A percentile compares a stretch with the other conserved stretches of the same genome.
These are phyloP conservation scores for Thalpophila matura DNA, from an alignment of 2,888 invertebrate genomes.

Conservation along the genomic window DNA sequence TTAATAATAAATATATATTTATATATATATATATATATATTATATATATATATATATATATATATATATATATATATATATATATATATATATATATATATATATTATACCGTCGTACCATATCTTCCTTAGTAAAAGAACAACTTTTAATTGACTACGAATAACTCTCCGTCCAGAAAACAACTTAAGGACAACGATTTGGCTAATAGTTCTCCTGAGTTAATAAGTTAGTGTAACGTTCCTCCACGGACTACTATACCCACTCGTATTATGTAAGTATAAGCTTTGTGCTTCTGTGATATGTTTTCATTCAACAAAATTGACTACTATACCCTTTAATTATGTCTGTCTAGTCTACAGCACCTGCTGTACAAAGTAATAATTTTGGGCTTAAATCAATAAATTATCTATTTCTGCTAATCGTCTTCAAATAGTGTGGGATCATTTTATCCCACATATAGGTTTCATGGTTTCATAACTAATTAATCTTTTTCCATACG, in stretches of 20 bases:
- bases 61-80: too few relatives aligned
- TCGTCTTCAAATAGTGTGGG: constrained; percentile 25
- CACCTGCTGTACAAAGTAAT: constrained; percentile 40
- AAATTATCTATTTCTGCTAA: constrained; percentile 16
- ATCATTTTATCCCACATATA: constrained; percentile 12
- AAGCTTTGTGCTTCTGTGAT: constrained; percentile 18
- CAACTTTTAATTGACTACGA: constrained; percentile 40
- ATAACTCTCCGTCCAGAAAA: constrained; percentile 29
- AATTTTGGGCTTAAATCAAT: constrained; percentile 36
- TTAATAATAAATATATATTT: too few relatives aligned
- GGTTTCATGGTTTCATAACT: constrained; percentile 4
- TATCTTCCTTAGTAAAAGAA: constrained; percentile 6
- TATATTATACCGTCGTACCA: too few relatives aligned
- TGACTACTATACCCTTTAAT: constrained; percentile 29
- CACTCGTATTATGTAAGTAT: constrained; percentile 30
- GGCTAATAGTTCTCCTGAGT: constrained; percentile 51
- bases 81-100: too few relatives aligned
- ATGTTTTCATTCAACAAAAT: constrained; percentile 47
- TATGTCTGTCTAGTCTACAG: constrained; percentile 42
- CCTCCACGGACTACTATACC: constrained; percentile 18
- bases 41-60: too few relatives aligned
- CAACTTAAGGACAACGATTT: constrained; percentile 49
- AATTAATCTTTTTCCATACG: constrained; percentile 21
- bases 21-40: too few relatives aligned
- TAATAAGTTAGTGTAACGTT: constrained; percentile 46